phyloP scores from a whole-genome alignment of 2,113 vertebrate species.

The Chaetorhynchus papuensis region DNA sequence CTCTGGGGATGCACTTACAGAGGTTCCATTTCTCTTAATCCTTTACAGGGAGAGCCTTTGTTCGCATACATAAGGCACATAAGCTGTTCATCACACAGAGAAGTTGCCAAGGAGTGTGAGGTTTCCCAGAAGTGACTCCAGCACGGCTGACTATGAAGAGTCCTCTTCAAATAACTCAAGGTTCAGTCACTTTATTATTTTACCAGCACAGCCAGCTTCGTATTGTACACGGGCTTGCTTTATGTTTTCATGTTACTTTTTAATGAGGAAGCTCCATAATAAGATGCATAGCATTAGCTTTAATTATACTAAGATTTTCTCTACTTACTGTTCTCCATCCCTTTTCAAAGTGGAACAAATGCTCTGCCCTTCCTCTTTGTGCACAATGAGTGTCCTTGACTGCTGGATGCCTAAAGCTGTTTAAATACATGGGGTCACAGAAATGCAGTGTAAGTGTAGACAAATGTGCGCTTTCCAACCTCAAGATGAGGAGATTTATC shows the following conservation, averaged over 20 bases:
- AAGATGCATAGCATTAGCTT: neutral
- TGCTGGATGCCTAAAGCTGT: neutral
- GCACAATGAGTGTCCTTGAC: neutral
- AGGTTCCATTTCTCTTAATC: neutral
- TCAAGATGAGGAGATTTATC: neutral
- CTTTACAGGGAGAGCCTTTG: neutral
- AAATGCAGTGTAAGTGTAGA: neutral
- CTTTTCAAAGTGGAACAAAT: neutral
- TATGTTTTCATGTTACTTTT: neutral
- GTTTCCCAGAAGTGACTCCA: conserved; percentile 7
- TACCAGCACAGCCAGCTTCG: neutral
- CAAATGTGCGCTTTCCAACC: neutral
- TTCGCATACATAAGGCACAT: neutral
- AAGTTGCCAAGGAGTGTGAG: neutral
- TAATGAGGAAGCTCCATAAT: neutral
- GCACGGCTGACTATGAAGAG: neutral
- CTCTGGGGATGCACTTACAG: neutral
- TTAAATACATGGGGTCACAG: neutral
- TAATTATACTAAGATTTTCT: neutral
- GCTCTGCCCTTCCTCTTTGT: neutral
- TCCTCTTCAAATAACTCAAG: neutral
- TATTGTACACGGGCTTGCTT: neutral
- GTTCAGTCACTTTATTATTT: neutral
- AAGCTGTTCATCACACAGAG: neutral
- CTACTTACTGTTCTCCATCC: neutral